Evolutionary conservation across 2,888 invertebrate genomes (phyloP).

Genomic region (Xestia sexstrigata): DNA sequence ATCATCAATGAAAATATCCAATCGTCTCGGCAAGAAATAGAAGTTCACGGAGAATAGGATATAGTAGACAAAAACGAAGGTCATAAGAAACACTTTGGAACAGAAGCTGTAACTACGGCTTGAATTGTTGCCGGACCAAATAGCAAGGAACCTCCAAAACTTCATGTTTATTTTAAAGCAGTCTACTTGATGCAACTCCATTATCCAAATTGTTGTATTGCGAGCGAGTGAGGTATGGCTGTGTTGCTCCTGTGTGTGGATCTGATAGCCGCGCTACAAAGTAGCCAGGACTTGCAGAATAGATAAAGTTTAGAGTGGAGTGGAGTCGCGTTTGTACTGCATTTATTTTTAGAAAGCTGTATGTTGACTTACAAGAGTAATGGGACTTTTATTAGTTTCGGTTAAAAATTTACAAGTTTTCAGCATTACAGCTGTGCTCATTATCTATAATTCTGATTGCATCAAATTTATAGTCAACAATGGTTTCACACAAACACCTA

Average conservation of each 20-base stretch:
- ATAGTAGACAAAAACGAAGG: conserved; percentile 70
- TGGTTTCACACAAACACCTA: background rate
- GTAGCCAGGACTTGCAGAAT: conserved; percentile 22
- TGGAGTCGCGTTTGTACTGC: conserved; percentile 30
- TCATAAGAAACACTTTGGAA: conserved; percentile 66
- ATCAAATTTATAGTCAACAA: background rate
- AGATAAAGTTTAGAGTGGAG: conserved; percentile 31
- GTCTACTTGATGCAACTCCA: conserved; percentile 72
- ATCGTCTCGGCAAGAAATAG: conserved; percentile 72
- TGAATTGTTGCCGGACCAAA: conserved; percentile 69
- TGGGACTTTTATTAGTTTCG: background rate
- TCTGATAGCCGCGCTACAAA: conserved; percentile 42
- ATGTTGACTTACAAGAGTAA: background rate
- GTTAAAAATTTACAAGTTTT: background rate
- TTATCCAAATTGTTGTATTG: conserved; percentile 45
- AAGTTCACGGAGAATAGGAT: conserved; percentile 74
- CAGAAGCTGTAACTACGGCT: conserved; percentile 69
- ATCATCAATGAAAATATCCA: conserved; percentile 77
- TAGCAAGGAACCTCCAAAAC: conserved; percentile 76
- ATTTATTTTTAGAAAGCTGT: background rate
- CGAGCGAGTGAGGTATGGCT: conserved; percentile 22
- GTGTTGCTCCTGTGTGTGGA: conserved; percentile 29
- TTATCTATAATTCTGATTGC: background rate
- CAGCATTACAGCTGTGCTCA: background rate
- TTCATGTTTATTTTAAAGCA: conserved; percentile 76